Percentiles rank a stretch among this genome's conserved stretches.
Conservation (phyloP, 2,888 invertebrate genomes). For the Thera britannica region DNA sequence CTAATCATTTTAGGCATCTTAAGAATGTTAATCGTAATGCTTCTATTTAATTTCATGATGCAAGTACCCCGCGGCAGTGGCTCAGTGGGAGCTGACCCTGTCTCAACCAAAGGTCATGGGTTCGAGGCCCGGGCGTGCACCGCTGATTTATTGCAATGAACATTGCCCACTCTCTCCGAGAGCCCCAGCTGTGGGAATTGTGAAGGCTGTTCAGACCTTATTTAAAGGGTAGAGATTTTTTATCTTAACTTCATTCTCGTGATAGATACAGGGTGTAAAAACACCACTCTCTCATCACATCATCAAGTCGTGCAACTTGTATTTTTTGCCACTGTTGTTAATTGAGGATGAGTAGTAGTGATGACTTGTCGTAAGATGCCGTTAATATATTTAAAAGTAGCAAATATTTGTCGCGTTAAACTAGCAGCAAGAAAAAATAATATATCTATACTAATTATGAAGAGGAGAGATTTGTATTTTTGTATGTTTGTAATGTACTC, state of each 20-base stretch:
- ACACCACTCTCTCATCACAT: too few relatives aligned
- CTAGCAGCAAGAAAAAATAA: too few relatives aligned
- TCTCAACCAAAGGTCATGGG: slow-evolving; percentile 14
- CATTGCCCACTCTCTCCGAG: slow-evolving; percentile 4
- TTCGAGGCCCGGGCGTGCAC: slow-evolving; percentile 13
- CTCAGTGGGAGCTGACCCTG: slow-evolving; percentile 11
- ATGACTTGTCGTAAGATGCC: too few relatives aligned
- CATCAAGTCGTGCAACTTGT: too few relatives aligned
- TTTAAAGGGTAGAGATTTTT: too few relatives aligned
- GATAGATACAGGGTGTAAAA: not conserved
- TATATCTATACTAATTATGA: too few relatives aligned
- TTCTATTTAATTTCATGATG: slow-evolving; percentile 3
- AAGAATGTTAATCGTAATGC: not conserved
- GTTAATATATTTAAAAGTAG: too few relatives aligned
- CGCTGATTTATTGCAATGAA: slow-evolving; percentile 5
- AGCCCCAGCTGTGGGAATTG: slow-evolving; percentile 1
- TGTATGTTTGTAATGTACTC: too few relatives aligned
- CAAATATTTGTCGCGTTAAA: too few relatives aligned
- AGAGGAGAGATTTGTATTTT: too few relatives aligned
- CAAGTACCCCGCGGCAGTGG: slow-evolving; percentile 4
- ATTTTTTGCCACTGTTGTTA: too few relatives aligned
- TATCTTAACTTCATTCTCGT: not conserved
- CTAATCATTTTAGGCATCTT: not conserved
- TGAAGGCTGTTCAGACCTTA: not conserved
- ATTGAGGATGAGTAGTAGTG: too few relatives aligned